Base-by-base conservation (phyloP, 1,140 invertebrate species). In the Tetramorium parvispinum region DNA sequence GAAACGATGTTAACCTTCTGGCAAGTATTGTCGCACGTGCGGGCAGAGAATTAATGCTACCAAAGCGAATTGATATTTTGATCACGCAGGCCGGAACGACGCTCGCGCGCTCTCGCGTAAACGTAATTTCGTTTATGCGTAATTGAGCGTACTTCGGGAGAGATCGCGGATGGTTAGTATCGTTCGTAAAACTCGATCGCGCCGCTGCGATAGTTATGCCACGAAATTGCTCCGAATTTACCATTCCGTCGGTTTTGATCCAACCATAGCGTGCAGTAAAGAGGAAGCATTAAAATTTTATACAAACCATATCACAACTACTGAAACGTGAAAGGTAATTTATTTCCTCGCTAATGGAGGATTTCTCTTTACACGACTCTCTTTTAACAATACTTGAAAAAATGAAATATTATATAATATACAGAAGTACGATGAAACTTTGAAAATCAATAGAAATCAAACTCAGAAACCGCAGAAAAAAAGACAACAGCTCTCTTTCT, bases 51-150 rank as follows among this genome's bases (percentile, higher is more conserved):
- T 83, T 83, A 83, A 83, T 83, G 51, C 46, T 55, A 27, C 55
- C 53, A 57, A 73, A 82, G 66, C 37, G 68, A 83, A 83, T 83
- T 83, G 79, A 83, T 83, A 83, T 83, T 83, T 83, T 75, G 79
- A 83, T 83, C 79, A 83, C 79, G 79, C 79, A 83, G 40, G n/a
- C 43, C 37, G 43, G 40, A 75, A 75, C 68, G 79, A 66, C 40
- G 40, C 57, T 7, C 51, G 40, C 75, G 46, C 18, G 40, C 11
- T 24, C 11, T 24, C 53, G 66, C 66, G 53, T 71, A 71, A 82
- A 70, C 65, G 79, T 83, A 83, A 83, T 83, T 73, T 59, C 68
- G 79, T 83, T 83, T 83, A 68, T 27, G 68, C 68, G 53, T 83
- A 83, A 83, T 83, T 70, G 79, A 83, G 53, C 79, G 24, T 73